Evolutionary conservation across 2,888 invertebrate genomes (phyloP).

Genomic region (Clanis bilineata): DNA sequence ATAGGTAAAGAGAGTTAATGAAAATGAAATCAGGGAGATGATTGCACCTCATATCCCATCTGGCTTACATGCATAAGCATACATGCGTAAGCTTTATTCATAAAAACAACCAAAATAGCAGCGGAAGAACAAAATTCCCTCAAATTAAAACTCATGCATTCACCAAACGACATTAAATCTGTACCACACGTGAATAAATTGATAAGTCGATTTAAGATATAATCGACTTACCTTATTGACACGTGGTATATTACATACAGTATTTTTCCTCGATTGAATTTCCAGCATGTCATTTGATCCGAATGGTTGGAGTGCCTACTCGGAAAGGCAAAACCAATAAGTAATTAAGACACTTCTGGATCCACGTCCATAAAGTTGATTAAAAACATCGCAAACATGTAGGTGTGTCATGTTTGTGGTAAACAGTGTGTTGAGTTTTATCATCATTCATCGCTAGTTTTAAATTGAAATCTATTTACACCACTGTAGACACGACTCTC

Average conservation of each 20-base stretch:
- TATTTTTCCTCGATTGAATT: background rate
- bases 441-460: background rate
- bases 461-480: background rate
- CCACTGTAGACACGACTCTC: too few relatives aligned
- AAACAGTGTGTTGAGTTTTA: background rate
- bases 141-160: too few relatives aligned
- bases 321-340: background rate
- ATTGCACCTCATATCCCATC: too few relatives aligned
- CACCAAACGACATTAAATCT: too few relatives aligned
- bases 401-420: background rate
- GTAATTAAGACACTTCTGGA: background rate
- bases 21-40: too few relatives aligned
- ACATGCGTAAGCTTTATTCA: too few relatives aligned
- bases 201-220: too few relatives aligned
- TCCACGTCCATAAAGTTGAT: background rate
- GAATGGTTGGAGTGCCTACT: background rate
- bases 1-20: too few relatives aligned
- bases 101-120: too few relatives aligned
- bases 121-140: too few relatives aligned
- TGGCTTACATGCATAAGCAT: too few relatives aligned
- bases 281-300: background rate
- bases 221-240: background rate
- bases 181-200: too few relatives aligned
- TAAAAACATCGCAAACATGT: background rate
- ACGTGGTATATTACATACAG: background rate